Base-by-base conservation (phyloP, 2,888 invertebrate species). In the Oligia strigilis region DNA sequence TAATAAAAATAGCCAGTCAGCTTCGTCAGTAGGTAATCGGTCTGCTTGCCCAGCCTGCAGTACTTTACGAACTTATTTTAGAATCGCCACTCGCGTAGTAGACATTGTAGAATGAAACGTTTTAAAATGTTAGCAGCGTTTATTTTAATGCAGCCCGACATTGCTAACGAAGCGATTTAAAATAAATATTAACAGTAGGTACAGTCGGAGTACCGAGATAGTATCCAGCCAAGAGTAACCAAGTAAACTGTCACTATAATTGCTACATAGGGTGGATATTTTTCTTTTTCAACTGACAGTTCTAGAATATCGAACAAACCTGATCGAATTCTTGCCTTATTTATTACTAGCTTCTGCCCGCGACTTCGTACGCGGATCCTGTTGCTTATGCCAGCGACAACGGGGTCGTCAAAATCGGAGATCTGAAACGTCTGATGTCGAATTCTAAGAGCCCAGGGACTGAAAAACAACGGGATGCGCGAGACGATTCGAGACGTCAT, bases 51-150 rank as follows among this genome's bases (percentile, higher is more conserved):
- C 6, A 19, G 36, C 29, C 23, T 8, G 43, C 36, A 64, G 19
- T 23, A n/a, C 23, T 58, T 58, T 81, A 46, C 17, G 8, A 8
- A 46, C 14, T 62, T 55, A 40, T 72, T 81, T 72, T n/a, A 81
- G 19, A 40, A 62, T 43, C 46, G 5, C 65, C n/a, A 8, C 23
- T 75, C 19, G 4, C 23, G 19, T 17, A 5, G 19, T 17, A 5
- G 46, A 75, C n/a, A 29, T 46, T 29, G 19, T 17, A 79, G 40
- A 60, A 40, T 60, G 29, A 71, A 75, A 65, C 40, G 46, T 29
- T 58, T 65, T 75, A 75, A 46, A 74, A 55, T 55, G 14, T 67
- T 43, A 43, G 72, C 40, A 64, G 40, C 23, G 6, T 58, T 80
- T 49, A 49, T 62, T 76, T 60, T 60, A 36, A n/a, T 60, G 60